Percentiles rank a stretch among this genome's conserved stretches.
phyloP scores from a whole-genome alignment of 2,113 vertebrate genomes.

The Indri indri region DNA sequence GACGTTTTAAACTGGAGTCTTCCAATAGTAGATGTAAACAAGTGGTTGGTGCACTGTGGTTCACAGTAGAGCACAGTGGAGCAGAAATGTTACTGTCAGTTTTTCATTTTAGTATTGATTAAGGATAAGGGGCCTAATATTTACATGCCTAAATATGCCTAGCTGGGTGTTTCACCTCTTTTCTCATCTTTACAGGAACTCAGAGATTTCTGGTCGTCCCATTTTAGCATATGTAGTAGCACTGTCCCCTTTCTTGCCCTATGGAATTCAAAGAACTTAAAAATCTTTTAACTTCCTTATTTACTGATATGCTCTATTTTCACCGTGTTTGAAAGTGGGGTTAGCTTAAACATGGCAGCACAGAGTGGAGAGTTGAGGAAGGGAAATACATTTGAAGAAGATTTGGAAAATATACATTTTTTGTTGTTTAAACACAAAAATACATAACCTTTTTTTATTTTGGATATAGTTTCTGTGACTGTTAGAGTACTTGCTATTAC shows the following conservation, averaged over 20 bases:
- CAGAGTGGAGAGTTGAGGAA: not conserved
- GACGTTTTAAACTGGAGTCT: not conserved
- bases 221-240: not conserved
- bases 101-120: not conserved
- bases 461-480: conserved; percentile 3
- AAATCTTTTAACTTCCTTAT: not conserved
- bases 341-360: not conserved
- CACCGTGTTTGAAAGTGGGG: not conserved
- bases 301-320: not conserved
- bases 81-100: not conserved
- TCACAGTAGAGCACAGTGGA: not conserved
- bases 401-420: not conserved
- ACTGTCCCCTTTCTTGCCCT: not conserved
- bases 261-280: not conserved
- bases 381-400: not conserved
- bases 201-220: not conserved
- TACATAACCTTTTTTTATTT: not conserved
- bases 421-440: conserved; percentile 20
- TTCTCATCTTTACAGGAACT: not conserved
- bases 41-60: not conserved
- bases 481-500: not conserved
- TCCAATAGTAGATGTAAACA: not conserved
- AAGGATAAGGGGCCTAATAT: not conserved
- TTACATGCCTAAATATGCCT: not conserved
- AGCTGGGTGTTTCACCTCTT: not conserved